Conservation (phyloP, 2,888 invertebrate species). For the Polydrusus pterygomalis region DNA sequence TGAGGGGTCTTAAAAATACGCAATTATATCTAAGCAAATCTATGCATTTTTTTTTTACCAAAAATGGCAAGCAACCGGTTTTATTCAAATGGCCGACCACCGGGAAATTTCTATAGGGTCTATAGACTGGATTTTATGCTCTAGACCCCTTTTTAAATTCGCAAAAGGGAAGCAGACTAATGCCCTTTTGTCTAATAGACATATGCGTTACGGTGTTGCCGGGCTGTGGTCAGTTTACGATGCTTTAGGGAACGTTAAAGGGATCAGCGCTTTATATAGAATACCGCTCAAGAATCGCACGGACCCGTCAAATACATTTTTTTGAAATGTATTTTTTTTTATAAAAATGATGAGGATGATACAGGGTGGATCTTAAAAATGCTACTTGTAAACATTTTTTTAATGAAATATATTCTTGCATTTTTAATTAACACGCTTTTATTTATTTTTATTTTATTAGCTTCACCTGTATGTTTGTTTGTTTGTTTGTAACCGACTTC, state of each 20-base stretch:
- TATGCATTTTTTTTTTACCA: conserved; percentile 53
- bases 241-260: background rate
- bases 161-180: conserved; percentile 63
- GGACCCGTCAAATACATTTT: too few relatives aligned
- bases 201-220: conserved; percentile 45
- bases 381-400: too few relatives aligned
- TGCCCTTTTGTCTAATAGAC: conserved; percentile 64
- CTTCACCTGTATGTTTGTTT: too few relatives aligned
- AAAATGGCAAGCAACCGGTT: conserved; percentile 49
- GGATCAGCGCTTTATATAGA: too few relatives aligned
- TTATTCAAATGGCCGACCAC: conserved; percentile 22
- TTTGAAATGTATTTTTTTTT: too few relatives aligned
- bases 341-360: too few relatives aligned
- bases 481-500: too few relatives aligned
- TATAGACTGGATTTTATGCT: conserved; percentile 42
- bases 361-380: too few relatives aligned
- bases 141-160: conserved; percentile 61
- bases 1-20: conserved; percentile 32
- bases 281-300: too few relatives aligned
- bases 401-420: too few relatives aligned
- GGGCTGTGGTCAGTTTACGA: conserved; percentile 1
- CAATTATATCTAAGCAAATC: conserved; percentile 45
- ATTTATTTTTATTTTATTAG: too few relatives aligned
- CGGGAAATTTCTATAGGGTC: conserved; percentile 39
- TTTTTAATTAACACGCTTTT: too few relatives aligned